Evolutionary conservation across 2,113 vertebrate species (phyloP), one percentile per base, ranked within the genome.

Genomic region (Forbesichthys agassizii): DNA sequence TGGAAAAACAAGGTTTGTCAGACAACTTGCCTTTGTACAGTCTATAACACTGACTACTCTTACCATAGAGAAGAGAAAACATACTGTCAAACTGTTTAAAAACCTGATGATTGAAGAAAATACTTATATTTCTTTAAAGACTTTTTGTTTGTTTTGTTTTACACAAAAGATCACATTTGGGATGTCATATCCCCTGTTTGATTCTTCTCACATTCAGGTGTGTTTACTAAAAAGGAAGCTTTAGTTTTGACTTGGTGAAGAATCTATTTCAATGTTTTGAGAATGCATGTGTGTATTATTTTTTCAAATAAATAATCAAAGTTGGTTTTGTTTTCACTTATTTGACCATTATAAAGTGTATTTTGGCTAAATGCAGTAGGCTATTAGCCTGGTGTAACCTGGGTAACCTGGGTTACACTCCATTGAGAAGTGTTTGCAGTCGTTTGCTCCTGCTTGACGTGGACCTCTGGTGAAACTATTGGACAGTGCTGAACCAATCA

Each of bases 211-310:
- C 57, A 72, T 91, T 90, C 85, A 87, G 84, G 88, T 76, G 74
- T 86, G 75, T 57, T 80, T 60, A 74, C 74, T 67, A 72, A 82
- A 75, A 75, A 77, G 84, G 85, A 88, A 90, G 88, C 88, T 91
- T 92, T 91, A 90, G 82, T 84, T 77, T 83, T 63, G 60, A 83
- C 81, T 68, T 75, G 79, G 62, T 82, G 84, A 84, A 87, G 77
- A 78, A 77, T 79, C 78, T 83, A 68, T 52, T 52, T 52, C 13
- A 52, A 52, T 52, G 49, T 52, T 52, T 14, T 11, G 49, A 14
- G 49, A 12, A 12, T 52, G 11, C 49, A 11, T 11, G 11, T 11
- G 80, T 88, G 83, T 89, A 85, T 88, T 48, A 47, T 88, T 93
- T 92, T 81, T 92, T 84, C 80, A 65, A 82, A 75, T 58, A 74